Base-by-base conservation (phyloP, 2,113 vertebrate genomes). In the Percina caprodes region DNA sequence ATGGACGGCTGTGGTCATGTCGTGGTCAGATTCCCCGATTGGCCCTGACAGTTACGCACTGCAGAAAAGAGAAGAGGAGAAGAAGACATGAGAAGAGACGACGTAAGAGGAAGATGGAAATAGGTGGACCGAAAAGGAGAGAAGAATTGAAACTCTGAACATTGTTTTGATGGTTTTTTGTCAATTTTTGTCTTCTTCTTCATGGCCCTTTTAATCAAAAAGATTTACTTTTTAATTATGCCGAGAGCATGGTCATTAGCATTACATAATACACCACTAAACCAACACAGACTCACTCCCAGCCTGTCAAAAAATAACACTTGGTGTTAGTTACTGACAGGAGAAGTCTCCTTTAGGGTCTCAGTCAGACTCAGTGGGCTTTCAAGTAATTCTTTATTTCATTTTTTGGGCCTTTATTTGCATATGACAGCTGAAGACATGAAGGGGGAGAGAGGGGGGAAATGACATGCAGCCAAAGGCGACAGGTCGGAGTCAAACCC, bases 1-100 rank as follows among this genome's bases (percentile, higher is more conserved):
- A 89, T 85, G 89, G 69, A 52, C 75, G 8, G 49, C 75, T 77
- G 80, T 76, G 83, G 73, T 79, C 63, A 60, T 89, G 77, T 91
- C 84, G 76, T 80, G 86, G 82, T 85, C 60, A 55, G 61, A 83
- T 51, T 81, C 79, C 65, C 21, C 5, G 8, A 61, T 82, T 8
- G 18, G 59, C 84, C 69, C 66, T 77, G 86, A 83, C 78, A 59
- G 55, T 78, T 82, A 24, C 52, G 56, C 48, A 56, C 52, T 81
- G 45, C 11, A 63, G 55, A 73, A 52, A 48, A 58, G 12, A 69
- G 48, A 59, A 24, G 30, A 33, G 45, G 39, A 23, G 24, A 74
- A 39, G 35, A 51, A 30, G 15, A 56, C 6, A 48, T 21, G 7
- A 51, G 15, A 26, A 51, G 18, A 72, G 24, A 56, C 23, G 46